Evolutionary conservation across 2,113 vertebrate genomes (phyloP), one percentile per base, ranked within the genome.

Genomic region (Nyctibius bracteatus): DNA sequence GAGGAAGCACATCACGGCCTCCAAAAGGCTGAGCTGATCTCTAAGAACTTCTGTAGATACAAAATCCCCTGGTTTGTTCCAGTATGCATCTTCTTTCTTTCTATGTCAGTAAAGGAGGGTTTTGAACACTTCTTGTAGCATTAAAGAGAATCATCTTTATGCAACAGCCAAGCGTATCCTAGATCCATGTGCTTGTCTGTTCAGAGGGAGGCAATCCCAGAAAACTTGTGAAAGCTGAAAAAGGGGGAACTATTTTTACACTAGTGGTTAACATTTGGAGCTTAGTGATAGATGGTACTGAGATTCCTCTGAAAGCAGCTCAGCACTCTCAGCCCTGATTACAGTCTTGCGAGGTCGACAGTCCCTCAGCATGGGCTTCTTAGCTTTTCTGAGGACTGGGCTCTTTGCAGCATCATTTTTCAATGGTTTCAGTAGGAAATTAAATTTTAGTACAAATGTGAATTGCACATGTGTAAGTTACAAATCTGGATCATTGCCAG

Each of bases 401-500:
- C 52, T 65, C 83, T 90, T 92, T 94, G 83, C 10, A 3, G 30
- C 58, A 54, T 77, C 93, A 95, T 93, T 97, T 81, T 94, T 94
- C 93, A 86, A 88, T 70, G 92, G 30, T 54, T 93, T 95, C 54
- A 66, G 75, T 94, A 96, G 93, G 93, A 97, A 96, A 96, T 92
- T 58, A 95, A 37, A 70, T 96, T 94, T 96, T 63, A 93, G 81
- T 83, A 78, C 30, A 92, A 86, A 96, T 93, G 90, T 94, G 96
- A 97, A 86, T 95, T 87, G 67, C 96, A 96, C 67, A 96, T 96
- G 81, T 96, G 95, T 62, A 66, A 80, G 81, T 88, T 95, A 79
- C 51, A 93, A 68, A 88, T 70, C 71, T 95, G 93, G 84, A 82
- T 62, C 44, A 19, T 14, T 77, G 95, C 96, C 96, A 96, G 61